Evolutionary conservation across 2,113 vertebrate species (phyloP), one percentile per base, ranked within the genome.

Genomic region (Rhea americana): DNA sequence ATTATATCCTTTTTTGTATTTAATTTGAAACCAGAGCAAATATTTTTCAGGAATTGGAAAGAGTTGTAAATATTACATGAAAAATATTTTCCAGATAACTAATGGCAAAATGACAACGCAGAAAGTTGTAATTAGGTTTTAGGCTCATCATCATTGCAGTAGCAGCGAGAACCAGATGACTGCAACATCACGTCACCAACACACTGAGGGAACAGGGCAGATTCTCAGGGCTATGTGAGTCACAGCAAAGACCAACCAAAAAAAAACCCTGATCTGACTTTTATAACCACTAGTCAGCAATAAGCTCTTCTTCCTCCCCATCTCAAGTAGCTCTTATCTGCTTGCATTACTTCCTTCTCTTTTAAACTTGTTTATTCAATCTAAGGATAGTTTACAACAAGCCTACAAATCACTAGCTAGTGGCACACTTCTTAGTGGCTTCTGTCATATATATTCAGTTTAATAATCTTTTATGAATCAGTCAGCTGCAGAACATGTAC

Each of bases 341-440:
- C 25, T 82, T 45, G 45, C 20, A 63, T 77, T 82, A 48, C 24
- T 41, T 32, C 25, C 82, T 87, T 76, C 41, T 48, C 12, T 82
- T 80, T 39, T 39, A 55, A 55, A 55, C 28, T 58, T 35, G 77
- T 55, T 87, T 67, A 43, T 45, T 86, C 47, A 71, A 11, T 39
- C 39, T 47, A 58, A 74, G 39, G 26, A 35, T 32, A 41, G 68
- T 71, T 84, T 74, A 73, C 65, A 89, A 83, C 63, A 89, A 56
- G 41, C 62, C 55, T 71, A 28, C 16, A 37, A 71, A 87, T 87
- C n/a, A 83, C 76, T 84, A 7, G 19, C 51, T 94, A 92, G 93
- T 76, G 39, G 30, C 41, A 87, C 85, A 21, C 91, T 95, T 95
- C 63, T 95, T 95, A 93, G 53, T 61, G 79, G 50, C 43, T 78